Evolutionary conservation across 2,113 vertebrate species (phyloP).

Genomic region (Platycercus adscitus): DNA sequence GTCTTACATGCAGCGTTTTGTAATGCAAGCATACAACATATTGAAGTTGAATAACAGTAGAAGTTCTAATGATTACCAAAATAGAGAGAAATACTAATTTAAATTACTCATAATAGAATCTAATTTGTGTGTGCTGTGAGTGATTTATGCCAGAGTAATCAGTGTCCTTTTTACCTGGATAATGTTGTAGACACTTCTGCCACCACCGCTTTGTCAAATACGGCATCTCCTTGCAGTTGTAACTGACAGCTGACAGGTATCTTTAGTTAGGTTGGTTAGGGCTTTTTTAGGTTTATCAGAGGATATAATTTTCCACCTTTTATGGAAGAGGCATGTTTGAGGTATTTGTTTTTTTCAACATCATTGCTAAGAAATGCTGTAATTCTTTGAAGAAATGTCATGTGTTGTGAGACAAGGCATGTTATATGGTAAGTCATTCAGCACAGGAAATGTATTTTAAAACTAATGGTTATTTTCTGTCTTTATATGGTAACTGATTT

Average conservation of each 20-base stretch:
- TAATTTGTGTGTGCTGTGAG: background rate
- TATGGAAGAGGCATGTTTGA: background rate
- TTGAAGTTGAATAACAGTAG: background rate
- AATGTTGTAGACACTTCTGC: background rate
- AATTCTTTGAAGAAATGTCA: background rate
- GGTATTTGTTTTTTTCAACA: background rate
- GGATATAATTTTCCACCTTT: background rate
- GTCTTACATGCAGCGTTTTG: background rate
- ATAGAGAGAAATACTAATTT: background rate
- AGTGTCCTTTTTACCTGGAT: background rate
- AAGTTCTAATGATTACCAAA: background rate
- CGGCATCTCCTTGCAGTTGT: background rate
- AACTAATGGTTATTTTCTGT: background rate
- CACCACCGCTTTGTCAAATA: background rate
- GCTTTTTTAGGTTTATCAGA: background rate
- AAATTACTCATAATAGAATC: background rate
- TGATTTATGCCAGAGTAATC: background rate
- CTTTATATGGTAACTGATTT: background rate
- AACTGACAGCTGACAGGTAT: background rate
- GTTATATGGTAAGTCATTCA: background rate
- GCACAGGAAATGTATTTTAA: conserved; percentile 16
- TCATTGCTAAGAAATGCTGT: background rate
- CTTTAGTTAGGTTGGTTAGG: background rate
- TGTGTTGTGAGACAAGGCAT: background rate
- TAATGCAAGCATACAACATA: background rate